A percentile compares a stretch with the other conserved stretches of the same genome.
Evolutionary conservation across 2,888 invertebrate genomes (phyloP).

Genomic region (Diaperis boleti): DNA sequence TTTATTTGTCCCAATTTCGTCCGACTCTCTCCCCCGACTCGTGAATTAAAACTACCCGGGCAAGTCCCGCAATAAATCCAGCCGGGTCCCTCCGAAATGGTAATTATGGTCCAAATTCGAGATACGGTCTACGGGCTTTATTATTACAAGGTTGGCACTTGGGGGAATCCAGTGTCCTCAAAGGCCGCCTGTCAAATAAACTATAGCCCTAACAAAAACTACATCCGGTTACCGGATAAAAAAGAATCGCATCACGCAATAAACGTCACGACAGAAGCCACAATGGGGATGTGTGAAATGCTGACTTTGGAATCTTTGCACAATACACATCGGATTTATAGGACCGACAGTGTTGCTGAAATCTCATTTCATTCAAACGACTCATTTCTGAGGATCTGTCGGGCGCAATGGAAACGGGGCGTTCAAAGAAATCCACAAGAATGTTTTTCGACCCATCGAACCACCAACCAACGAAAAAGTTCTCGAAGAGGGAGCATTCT

Average conservation of each 20-base stretch:
- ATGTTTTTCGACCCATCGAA: no score
- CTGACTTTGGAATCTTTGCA: constrained; percentile 48
- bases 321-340: constrained; percentile 49
- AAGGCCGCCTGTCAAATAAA: constrained; percentile 55
- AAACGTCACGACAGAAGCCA: constrained; percentile 52
- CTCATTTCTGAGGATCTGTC: no score
- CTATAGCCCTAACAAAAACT: constrained; percentile 53
- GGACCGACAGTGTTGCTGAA: constrained; percentile 42
- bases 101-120: constrained; percentile 49
- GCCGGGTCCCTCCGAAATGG: constrained; percentile 47
- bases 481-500: no score
- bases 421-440: no score
- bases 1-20: no score
- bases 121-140: constrained; percentile 46
- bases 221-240: constrained; percentile 51
- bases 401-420: no score
- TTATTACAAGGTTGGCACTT: constrained; percentile 40
- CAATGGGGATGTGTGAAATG: constrained; percentile 51
- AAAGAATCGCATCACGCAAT: constrained; percentile 54
- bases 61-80: constrained; percentile 34
- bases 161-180: constrained; percentile 46
- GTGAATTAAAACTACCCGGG: constrained; percentile 27
- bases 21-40: constrained; percentile 4
- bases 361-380: constrained; percentile 37
- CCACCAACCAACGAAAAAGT: no score